Percentiles rank a stretch among this genome's conserved stretches.
phyloP scores from a whole-genome alignment of 2,888 invertebrate species.

The Conchocele bisecta region DNA sequence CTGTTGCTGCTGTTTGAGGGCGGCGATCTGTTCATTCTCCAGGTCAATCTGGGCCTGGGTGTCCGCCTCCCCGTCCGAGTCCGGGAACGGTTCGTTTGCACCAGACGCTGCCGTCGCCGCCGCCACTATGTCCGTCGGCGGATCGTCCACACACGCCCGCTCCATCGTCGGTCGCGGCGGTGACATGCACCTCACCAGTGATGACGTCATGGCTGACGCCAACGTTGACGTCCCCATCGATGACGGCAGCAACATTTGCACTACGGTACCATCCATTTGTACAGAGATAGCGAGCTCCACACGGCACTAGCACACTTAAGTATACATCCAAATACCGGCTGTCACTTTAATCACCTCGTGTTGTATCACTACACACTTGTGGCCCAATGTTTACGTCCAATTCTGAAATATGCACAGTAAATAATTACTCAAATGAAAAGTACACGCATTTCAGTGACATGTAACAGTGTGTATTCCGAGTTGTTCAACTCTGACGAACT shows the following conservation, averaged over 20 bases:
- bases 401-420: slow-evolving; percentile 49
- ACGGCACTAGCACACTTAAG: background rate
- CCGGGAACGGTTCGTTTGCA: slow-evolving; percentile 29
- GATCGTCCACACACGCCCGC: slow-evolving; percentile 18
- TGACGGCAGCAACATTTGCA: slow-evolving; percentile 51
- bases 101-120: slow-evolving; percentile 40
- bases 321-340: slow-evolving; percentile 2
- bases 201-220: too few relatives aligned
- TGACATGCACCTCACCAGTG: too few relatives aligned
- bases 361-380: too few relatives aligned
- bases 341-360: slow-evolving; percentile 7
- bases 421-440: slow-evolving; percentile 36
- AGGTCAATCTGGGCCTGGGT: background rate
- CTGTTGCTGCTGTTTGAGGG: background rate
- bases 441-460: slow-evolving; percentile 45
- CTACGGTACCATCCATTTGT: slow-evolving; percentile 46
- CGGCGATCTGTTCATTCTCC: background rate
- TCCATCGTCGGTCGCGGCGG: too few relatives aligned
- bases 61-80: slow-evolving; percentile 31
- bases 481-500: slow-evolving; percentile 60
- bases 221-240: slow-evolving; percentile 41
- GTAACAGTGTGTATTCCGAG: slow-evolving; percentile 59
- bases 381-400: slow-evolving; percentile 20
- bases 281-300: background rate
- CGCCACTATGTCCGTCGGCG: slow-evolving; percentile 42